Evolutionary conservation across 2,888 invertebrate species (phyloP).

Genomic region (Pimpla rufipes): DNA sequence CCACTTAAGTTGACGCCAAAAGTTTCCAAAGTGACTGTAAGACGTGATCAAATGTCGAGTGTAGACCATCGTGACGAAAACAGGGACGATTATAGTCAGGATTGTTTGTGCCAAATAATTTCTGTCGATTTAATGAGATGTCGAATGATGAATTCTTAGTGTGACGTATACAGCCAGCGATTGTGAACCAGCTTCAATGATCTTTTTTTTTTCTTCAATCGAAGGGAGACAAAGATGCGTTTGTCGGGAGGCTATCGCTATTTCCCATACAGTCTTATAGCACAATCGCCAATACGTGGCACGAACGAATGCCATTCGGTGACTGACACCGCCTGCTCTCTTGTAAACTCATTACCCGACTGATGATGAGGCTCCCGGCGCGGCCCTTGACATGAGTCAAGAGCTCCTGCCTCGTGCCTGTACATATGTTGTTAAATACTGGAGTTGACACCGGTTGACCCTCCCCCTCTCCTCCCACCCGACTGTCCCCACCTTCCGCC

Average conservation of each 20-base stretch:
- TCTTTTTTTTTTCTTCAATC: not conserved
- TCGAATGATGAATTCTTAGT: not conserved
- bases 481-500: constrained; percentile 72
- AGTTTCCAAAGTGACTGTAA: too few relatives aligned
- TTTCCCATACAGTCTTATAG: constrained; percentile 11
- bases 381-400: constrained; percentile 79
- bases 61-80: not conserved
- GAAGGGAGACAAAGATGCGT: constrained; percentile 19
- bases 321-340: constrained; percentile 69
- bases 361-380: constrained; percentile 71
- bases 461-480: constrained; percentile 75
- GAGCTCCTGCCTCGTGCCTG: constrained; percentile 71
- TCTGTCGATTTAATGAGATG: not conserved
- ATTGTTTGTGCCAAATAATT: not conserved
- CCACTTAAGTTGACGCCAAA: too few relatives aligned
- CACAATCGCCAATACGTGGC: constrained; percentile 24
- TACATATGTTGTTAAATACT: constrained; percentile 82
- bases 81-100: not conserved
- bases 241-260: constrained; percentile 3
- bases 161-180: not conserved
- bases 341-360: constrained; percentile 78
- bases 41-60: not conserved
- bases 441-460: constrained; percentile 84
- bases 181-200: not conserved
- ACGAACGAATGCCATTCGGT: constrained; percentile 63